These are phyloP conservation scores for Drosophila paucipuncta DNA, from an alignment of 2,888 invertebrate species.

Conservation along the genomic window DNA sequence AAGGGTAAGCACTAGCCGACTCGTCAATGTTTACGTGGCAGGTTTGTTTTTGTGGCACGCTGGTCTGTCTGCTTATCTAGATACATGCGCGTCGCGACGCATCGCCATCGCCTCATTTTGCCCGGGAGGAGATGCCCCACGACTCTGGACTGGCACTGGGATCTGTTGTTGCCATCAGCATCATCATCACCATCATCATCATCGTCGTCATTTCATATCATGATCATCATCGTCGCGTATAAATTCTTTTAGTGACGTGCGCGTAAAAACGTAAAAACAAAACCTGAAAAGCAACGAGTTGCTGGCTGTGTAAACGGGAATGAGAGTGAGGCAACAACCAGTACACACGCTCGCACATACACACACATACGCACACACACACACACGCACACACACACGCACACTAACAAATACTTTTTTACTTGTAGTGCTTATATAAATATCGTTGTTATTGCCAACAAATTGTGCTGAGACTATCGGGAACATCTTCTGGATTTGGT, in stretches of 20 bases:
- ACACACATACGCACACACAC: not conserved
- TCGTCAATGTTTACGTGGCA: constrained; percentile 11
- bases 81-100: constrained; percentile 61
- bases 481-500: constrained; percentile 18
- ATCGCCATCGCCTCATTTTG: constrained; percentile 30
- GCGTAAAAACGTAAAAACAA: constrained; percentile 72
- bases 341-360: constrained; percentile 8
- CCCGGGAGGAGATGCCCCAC: constrained; percentile 40
- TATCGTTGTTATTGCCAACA: constrained; percentile 52
- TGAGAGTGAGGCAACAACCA: constrained; percentile 23
- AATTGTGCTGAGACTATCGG: constrained; percentile 30
- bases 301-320: constrained; percentile 35
- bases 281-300: constrained; percentile 56
- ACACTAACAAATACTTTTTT: constrained; percentile 8
- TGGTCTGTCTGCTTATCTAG: constrained; percentile 68
- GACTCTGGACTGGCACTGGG: constrained; percentile 57
- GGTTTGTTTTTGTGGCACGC: constrained; percentile 52
- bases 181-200: constrained; percentile 17
- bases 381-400: not conserved
- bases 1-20: constrained; percentile 34
- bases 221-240: constrained; percentile 54
- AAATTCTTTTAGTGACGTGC: constrained; percentile 65
- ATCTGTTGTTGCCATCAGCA: constrained; percentile 53
- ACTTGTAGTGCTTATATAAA: constrained; percentile 29
- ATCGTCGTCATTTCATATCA: constrained; percentile 12